Evolutionary conservation across 2,888 invertebrate species (phyloP), one percentile per base, ranked within the genome.

Genomic region (Graphium colonna): DNA sequence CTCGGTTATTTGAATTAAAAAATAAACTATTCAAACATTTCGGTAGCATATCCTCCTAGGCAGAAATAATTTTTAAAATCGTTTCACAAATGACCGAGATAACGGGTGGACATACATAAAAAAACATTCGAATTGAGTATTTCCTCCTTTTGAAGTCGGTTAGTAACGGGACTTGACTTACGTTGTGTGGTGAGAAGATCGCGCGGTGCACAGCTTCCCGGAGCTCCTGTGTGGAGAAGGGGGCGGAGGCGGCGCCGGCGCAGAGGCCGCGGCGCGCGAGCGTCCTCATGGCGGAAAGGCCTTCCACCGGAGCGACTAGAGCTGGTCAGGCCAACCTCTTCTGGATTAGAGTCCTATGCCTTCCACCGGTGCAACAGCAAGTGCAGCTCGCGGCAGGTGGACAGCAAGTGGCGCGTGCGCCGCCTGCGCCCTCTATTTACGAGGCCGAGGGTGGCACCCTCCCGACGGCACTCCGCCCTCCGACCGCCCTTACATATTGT

Each of bases 261-360:
- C 71, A 51, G 57, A 82, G 60, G 3, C 77, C 80, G 60, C 82
- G 74, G 46, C 71, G 68, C 50, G 78, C 69, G 65, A 75, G 16
- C 59, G 69, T 71, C 8, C 63, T 60, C 52, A 53, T 44, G 26
- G n/a, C 12, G n/a, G n/a, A n/a, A n/a, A n/a, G n/a, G n/a, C n/a
- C n/a, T n/a, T n/a, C n/a, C n/a, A n/a, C n/a, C n/a, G n/a, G n/a
- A n/a, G n/a, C n/a, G n/a, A n/a, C n/a, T n/a, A n/a, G n/a, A n/a
- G n/a, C n/a, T n/a, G n/a, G n/a, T n/a, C n/a, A n/a, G n/a, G n/a
- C n/a, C n/a, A n/a, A n/a, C n/a, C n/a, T n/a, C n/a, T n/a, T n/a
- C n/a, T n/a, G n/a, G n/a, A n/a, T n/a, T n/a, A n/a, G n/a, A n/a
- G n/a, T 13, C 38, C 43, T 48, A 5, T 55, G 10, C 16, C 26